Conservation (phyloP, 2,797 vertebrate species). For the Muscicapa striata region DNA sequence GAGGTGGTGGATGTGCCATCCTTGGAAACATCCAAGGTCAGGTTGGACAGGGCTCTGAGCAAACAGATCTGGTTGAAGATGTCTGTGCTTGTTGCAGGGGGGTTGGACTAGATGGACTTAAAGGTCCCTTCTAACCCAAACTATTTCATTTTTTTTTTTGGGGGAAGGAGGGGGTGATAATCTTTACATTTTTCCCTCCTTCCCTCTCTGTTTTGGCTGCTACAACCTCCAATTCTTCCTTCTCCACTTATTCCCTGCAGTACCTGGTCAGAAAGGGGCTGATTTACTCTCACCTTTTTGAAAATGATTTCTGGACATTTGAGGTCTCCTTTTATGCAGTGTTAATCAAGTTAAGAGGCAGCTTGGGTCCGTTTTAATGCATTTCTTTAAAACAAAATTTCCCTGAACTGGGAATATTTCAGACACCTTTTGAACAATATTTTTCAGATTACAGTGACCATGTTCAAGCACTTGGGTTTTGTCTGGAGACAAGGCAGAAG, state of each 20-base stretch:
- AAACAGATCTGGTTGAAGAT: neutral
- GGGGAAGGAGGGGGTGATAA: accelerated
- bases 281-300: neutral
- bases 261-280: neutral
- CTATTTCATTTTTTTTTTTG: neutral
- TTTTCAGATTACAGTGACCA: neutral
- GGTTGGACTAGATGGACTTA: neutral
- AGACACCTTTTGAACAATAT: neutral
- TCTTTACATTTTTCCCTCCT: neutral
- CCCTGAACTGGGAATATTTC: neutral
- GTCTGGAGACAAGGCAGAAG: neutral
- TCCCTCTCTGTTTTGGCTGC: neutral
- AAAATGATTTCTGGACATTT: neutral
- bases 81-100: neutral
- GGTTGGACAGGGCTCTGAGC: neutral
- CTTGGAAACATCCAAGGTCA: neutral
- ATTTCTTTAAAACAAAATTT: neutral
- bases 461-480: neutral
- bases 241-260: neutral
- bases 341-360: neutral
- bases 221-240: neutral
- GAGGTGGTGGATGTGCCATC: neutral
- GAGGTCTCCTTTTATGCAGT: neutral
- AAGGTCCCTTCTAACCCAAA: neutral
- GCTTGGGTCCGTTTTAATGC: neutral